A percentile compares a stretch with the other conserved stretches of the same genome.
Conservation (phyloP, 2,113 vertebrate genomes). For the Elephas maximus region DNA sequence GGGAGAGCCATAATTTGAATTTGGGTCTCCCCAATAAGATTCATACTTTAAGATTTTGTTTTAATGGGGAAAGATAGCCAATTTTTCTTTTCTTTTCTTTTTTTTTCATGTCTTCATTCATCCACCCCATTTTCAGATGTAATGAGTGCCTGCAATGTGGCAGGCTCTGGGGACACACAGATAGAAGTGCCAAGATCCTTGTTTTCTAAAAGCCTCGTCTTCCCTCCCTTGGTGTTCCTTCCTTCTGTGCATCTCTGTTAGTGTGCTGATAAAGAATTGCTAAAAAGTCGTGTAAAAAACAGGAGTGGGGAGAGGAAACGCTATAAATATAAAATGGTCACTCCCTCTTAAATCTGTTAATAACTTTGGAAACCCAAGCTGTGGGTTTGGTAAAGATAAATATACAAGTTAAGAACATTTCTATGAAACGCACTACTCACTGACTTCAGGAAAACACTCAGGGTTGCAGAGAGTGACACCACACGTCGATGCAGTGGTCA, state of each 20-base stretch:
- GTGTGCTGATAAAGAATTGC: neutral
- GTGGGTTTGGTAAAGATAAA: neutral
- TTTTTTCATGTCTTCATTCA: constrained; percentile 1
- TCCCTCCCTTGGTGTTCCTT: neutral
- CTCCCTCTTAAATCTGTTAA: constrained; percentile 34
- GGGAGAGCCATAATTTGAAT: neutral
- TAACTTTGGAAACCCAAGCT: constrained; percentile 8
- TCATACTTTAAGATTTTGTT: neutral
- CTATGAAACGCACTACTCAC: neutral
- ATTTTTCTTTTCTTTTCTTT: neutral
- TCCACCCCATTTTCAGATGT: neutral
- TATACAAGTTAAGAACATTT: neutral
- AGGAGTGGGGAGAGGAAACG: neutral
- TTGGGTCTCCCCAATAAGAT: neutral
- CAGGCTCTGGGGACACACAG: neutral
- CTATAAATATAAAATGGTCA: neutral
- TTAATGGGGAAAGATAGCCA: neutral
- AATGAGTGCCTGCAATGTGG: neutral
- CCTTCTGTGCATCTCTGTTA: neutral
- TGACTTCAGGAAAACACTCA: neutral
- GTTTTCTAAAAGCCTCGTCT: neutral
- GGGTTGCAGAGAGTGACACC: neutral
- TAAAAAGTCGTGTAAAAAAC: neutral
- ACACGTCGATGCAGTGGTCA: neutral
- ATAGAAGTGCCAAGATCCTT: neutral